Percentiles rank a stretch among this genome's conserved stretches.
These are phyloP conservation scores for Vimba vimba DNA, from an alignment of 2,113 vertebrate genomes.

Conservation along the genomic window DNA sequence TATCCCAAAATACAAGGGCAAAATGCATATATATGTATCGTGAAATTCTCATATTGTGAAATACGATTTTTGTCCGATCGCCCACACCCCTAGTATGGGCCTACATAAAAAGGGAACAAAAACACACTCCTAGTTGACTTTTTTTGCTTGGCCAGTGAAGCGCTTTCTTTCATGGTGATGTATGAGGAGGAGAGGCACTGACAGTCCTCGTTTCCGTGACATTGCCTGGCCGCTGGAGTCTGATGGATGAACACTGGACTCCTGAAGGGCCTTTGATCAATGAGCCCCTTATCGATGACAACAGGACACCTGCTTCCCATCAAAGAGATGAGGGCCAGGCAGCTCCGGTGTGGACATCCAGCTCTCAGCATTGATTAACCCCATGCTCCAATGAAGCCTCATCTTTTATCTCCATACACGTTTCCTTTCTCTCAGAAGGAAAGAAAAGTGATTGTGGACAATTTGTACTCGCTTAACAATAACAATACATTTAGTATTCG, in stretches of 20 bases:
- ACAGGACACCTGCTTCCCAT: constrained; percentile 62
- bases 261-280: constrained; percentile 60
- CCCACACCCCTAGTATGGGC: background rate
- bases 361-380: constrained; percentile 52
- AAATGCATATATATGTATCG: too few species aligned
- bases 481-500: background rate
- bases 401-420: constrained; percentile 39
- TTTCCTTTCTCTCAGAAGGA: constrained; percentile 20
- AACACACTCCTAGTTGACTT: constrained; percentile 22
- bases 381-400: background rate
- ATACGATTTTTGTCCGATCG: too few species aligned
- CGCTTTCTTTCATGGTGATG: constrained; percentile 46
- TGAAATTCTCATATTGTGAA: too few species aligned
- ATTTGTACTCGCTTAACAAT: background rate
- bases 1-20: too few species aligned
- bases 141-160: background rate
- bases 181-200: constrained; percentile 37
- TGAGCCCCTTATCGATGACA: constrained; percentile 58
- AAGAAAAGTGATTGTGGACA: background rate
- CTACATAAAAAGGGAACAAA: constrained; percentile 17
- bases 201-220: constrained; percentile 48
- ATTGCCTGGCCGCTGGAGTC: constrained; percentile 47
- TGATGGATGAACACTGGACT: constrained; percentile 47
- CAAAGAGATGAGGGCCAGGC: constrained; percentile 46
- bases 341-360: constrained; percentile 45